Evolutionary conservation across 2,113 vertebrate genomes (phyloP).

Genomic region (Drymodes brunneopygia): DNA sequence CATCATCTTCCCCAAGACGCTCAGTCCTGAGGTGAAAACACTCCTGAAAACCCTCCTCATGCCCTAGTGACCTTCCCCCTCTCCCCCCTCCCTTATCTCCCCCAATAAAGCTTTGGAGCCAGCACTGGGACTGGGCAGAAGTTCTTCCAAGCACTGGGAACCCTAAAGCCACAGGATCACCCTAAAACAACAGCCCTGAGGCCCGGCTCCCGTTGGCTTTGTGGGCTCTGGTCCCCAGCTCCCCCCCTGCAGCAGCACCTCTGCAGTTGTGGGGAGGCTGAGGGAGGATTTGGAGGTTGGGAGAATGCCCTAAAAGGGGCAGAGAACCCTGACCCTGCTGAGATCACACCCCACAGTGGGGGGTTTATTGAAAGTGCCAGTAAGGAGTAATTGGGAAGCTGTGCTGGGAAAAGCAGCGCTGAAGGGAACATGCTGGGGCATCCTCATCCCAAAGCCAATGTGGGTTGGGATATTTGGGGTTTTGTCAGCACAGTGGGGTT

Average conservation of each 20-base stretch:
- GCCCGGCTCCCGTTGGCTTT: rapidly evolving
- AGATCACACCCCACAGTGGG: neutral
- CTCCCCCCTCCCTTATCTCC: no score
- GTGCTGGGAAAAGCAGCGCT: rapidly evolving
- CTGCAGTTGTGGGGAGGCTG: rapidly evolving
- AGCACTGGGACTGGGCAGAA: rapidly evolving
- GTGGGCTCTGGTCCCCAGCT: neutral
- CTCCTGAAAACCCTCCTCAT: constrained; percentile 76
- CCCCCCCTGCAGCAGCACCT: neutral
- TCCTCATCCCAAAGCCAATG: neutral
- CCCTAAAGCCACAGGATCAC: neutral
- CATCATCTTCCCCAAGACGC: constrained; percentile 81
- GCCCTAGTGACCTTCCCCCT: neutral
- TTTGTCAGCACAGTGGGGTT: neutral
- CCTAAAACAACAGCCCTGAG: neutral
- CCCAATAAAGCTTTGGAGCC: neutral
- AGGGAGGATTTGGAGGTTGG: neutral
- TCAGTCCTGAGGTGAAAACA: constrained; percentile 77
- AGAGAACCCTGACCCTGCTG: neutral
- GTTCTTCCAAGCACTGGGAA: neutral
- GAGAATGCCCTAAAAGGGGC: neutral
- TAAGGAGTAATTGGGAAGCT: constrained; percentile 33
- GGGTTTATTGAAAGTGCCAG: neutral
- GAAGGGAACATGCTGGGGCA: rapidly evolving
- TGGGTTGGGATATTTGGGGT: neutral